Percentiles rank a stretch among this genome's conserved stretches.
Evolutionary conservation across 2,113 vertebrate genomes (phyloP).

Genomic region (Petrocephalus zakoni): DNA sequence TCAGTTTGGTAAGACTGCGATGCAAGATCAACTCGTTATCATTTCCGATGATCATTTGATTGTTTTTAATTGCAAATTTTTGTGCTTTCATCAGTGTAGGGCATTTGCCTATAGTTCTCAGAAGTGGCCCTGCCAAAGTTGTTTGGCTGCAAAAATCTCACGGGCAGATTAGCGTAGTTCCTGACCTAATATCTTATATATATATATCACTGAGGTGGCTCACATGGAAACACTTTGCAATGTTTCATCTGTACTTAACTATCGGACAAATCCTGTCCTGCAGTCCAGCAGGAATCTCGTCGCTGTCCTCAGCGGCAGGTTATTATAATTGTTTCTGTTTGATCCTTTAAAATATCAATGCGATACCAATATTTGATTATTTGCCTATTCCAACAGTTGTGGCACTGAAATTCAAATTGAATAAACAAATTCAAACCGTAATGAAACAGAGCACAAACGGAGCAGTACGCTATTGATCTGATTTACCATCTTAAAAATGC

Average conservation of each 20-base stretch:
- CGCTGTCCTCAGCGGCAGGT: background rate
- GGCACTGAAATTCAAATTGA: background rate
- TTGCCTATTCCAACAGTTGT: background rate
- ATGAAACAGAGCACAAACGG: too few species aligned
- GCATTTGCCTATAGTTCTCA: background rate
- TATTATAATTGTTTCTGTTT: too few species aligned
- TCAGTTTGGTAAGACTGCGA: conserved; percentile 62
- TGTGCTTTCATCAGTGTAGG: background rate
- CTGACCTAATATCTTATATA: background rate
- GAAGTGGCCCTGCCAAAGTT: background rate
- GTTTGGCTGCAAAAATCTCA: background rate
- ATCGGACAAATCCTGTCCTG: background rate
- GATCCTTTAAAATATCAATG: too few species aligned
- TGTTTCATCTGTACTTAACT: background rate
- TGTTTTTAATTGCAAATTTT: background rate
- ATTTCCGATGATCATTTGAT: background rate
- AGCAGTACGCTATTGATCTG: too few species aligned
- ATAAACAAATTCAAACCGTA: background rate
- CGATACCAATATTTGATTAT: too few species aligned
- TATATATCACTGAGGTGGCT: background rate
- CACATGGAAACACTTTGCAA: background rate
- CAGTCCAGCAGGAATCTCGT: background rate
- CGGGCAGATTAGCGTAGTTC: background rate
- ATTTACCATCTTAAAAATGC: too few species aligned
- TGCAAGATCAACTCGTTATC: background rate